Evolutionary conservation across 2,113 vertebrate species (phyloP).

Genomic region (Salminus brasiliensis): DNA sequence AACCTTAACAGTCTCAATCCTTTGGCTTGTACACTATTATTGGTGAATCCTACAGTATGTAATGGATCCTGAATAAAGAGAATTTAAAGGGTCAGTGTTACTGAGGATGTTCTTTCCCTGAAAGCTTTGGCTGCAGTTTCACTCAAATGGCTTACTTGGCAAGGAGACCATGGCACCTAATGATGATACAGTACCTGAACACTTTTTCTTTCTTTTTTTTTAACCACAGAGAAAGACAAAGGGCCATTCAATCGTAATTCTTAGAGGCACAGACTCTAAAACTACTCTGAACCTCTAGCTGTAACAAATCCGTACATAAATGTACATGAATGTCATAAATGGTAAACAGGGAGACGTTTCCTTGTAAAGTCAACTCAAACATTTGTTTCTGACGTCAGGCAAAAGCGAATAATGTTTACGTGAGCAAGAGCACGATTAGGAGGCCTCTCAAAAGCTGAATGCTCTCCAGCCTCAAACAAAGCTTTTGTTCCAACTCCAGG

Average conservation of each 20-base stretch:
- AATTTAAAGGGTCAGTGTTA: constrained; percentile 41
- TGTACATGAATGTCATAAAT: background rate
- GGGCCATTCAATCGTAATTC: background rate
- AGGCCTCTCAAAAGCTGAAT: background rate
- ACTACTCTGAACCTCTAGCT: background rate
- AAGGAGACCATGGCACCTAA: background rate
- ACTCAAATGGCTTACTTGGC: background rate
- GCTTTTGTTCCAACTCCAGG: background rate
- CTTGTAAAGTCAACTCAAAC: background rate
- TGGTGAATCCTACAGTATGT: constrained; percentile 50
- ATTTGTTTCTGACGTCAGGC: background rate
- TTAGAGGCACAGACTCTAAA: background rate
- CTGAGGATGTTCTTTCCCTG: constrained; percentile 50
- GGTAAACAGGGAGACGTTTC: background rate
- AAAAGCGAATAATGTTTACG: background rate
- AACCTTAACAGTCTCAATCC: constrained; percentile 38
- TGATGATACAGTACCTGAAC: background rate
- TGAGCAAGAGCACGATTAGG: background rate
- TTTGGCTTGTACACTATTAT: constrained; percentile 47
- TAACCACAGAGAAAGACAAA: background rate
- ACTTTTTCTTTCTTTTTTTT: background rate
- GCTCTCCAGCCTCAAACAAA: background rate
- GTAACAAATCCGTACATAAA: background rate
- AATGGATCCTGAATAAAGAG: constrained; percentile 49
- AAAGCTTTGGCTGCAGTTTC: background rate